phyloP scores from a whole-genome alignment of 37 sponge, comb jelly and placozoan species.

The Eunapius fragilis region DNA sequence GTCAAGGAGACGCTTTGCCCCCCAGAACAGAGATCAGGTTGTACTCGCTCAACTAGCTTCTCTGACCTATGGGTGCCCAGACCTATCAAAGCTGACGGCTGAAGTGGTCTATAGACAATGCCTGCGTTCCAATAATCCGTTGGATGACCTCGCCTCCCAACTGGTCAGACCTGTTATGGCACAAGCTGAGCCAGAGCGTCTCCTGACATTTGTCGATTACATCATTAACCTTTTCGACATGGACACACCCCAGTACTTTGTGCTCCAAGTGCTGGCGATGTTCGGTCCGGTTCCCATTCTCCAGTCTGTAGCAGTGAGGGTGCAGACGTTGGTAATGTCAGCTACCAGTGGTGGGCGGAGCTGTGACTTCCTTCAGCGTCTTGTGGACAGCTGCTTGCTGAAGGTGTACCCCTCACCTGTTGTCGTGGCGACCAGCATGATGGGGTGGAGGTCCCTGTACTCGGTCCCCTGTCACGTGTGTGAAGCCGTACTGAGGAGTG shows the following conservation, averaged over 20 bases:
- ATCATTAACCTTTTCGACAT: constrained; percentile 1
- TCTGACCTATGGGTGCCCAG: constrained; percentile 31
- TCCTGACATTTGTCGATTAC: not conserved
- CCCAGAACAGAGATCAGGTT: constrained; percentile 52
- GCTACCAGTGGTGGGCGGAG: not conserved
- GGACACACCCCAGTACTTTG: constrained; percentile 7
- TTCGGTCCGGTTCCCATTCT: constrained; percentile 42
- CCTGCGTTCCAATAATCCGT: not conserved
- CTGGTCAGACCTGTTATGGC: not conserved
- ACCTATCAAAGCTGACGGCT: constrained; percentile 12
- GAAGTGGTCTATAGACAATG: constrained; percentile 1
- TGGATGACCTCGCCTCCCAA: not conserved
- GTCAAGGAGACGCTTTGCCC: constrained; percentile 20
- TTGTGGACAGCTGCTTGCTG: constrained; percentile 8
- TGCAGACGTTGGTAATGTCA: constrained; percentile 1
- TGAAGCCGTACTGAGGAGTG: not conserved
- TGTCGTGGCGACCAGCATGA: not conserved
- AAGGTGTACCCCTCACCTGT: constrained; percentile 35
- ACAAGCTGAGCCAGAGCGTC: not conserved
- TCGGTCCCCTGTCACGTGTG: constrained; percentile 22
- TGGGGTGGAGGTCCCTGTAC: not conserved
- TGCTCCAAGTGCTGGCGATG: constrained; percentile 12
- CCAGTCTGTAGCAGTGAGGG: constrained; percentile 4
- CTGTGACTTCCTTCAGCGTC: not conserved
- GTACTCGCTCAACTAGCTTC: constrained; percentile 32